Evolutionary conservation across 2,797 vertebrate species (phyloP).

Genomic region (Zalophus californianus): DNA sequence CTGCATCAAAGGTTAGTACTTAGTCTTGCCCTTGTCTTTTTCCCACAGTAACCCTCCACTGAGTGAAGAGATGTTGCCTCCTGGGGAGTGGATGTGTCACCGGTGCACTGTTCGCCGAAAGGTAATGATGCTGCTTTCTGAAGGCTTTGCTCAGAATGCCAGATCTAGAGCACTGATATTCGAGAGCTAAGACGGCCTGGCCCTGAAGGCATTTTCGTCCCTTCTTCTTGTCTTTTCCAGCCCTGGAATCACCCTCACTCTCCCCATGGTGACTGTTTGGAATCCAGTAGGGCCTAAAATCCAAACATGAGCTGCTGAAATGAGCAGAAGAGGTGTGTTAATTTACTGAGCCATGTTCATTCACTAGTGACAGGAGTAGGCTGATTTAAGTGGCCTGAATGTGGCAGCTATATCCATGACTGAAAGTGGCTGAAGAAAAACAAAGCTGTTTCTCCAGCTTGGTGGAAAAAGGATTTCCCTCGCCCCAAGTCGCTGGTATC

Average conservation of each 20-base stretch:
- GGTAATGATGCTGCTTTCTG: conserved; percentile 87
- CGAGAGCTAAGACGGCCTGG: neutral
- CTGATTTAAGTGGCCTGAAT: conserved; percentile 58
- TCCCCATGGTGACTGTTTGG: conserved; percentile 47
- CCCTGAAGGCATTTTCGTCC: conserved; percentile 62
- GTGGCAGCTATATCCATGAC: conserved; percentile 7
- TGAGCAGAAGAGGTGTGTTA: conserved; percentile 64
- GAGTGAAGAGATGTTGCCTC: conserved; percentile 98
- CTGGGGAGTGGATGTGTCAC: conserved; percentile 99
- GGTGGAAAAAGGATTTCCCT: conserved; percentile 42
- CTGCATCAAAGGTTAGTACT: conserved; percentile 58
- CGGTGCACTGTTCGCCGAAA: conserved; percentile 97
- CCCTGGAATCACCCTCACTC: conserved; percentile 52
- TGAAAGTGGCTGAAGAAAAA: neutral
- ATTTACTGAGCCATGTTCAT: conserved; percentile 57
- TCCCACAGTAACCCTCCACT: conserved; percentile 95
- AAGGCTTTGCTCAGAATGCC: conserved; percentile 50
- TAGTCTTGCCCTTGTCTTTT: conserved; percentile 81
- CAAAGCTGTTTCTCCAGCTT: conserved; percentile 39
- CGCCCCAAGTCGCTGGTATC: neutral
- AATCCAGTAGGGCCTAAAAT: conserved; percentile 71
- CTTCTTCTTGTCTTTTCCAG: conserved; percentile 61
- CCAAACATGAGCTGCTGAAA: conserved; percentile 61
- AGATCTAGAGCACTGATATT: conserved; percentile 44
- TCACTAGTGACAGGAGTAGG: conserved; percentile 49